A percentile compares a stretch with the other conserved stretches of the same genome.
Conservation (phyloP, 1,140 invertebrate genomes). For the Nasonia longicornis region DNA sequence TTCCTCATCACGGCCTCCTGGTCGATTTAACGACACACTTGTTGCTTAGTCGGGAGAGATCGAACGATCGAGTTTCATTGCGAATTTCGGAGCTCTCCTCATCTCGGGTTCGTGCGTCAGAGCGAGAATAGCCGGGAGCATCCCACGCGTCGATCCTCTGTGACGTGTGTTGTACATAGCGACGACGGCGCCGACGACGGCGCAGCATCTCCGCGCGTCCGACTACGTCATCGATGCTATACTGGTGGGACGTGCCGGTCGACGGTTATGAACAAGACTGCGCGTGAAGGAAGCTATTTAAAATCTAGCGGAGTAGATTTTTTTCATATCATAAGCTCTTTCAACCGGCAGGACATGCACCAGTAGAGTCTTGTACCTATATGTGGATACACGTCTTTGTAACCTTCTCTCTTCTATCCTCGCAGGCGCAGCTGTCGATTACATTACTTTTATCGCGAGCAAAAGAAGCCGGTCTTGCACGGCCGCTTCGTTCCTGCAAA, state of each 20-base stretch:
- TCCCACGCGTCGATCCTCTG: background rate
- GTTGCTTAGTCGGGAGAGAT: background rate
- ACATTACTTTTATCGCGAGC: background rate
- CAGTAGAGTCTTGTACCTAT: too few relatives aligned
- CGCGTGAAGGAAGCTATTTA: too few relatives aligned
- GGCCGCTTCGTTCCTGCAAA: background rate
- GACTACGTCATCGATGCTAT: background rate
- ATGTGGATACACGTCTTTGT: too few relatives aligned
- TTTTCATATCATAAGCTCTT: too few relatives aligned
- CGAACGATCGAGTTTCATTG: background rate
- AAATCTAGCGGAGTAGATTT: too few relatives aligned
- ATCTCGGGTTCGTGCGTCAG: background rate
- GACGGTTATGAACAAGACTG: too few relatives aligned
- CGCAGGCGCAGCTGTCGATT: background rate
- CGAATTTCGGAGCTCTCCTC: background rate
- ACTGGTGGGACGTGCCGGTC: background rate
- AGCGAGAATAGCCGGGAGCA: background rate
- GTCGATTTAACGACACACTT: conserved; percentile 3
- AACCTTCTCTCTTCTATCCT: background rate
- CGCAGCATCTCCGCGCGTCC: background rate
- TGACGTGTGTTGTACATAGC: background rate
- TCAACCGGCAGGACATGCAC: too few relatives aligned
- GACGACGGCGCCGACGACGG: background rate
- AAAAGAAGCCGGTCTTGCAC: background rate
- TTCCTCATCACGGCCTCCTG: background rate